Conservation (phyloP, 2,888 invertebrate genomes). For the Liposcelis brunnea region DNA sequence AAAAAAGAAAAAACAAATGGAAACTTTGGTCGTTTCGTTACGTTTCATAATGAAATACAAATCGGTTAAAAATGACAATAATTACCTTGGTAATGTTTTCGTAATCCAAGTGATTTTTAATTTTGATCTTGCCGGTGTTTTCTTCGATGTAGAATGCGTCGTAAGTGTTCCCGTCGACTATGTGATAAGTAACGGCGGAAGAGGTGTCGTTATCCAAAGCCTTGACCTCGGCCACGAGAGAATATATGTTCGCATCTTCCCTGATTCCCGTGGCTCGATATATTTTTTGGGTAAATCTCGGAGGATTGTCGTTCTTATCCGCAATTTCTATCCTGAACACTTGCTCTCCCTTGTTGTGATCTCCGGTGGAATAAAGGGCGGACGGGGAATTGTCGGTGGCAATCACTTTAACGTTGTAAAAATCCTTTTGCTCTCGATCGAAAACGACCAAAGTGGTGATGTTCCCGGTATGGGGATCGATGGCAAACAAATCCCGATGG, state of each 20-base stretch:
- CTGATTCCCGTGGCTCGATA: slow-evolving; percentile 58
- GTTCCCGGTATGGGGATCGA: slow-evolving; percentile 72
- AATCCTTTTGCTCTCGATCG: slow-evolving; percentile 69
- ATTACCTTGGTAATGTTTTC: slow-evolving; percentile 50
- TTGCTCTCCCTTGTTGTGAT: slow-evolving; percentile 46
- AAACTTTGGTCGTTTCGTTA: not conserved
- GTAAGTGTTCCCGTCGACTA: slow-evolving; percentile 68
- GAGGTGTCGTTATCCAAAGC: slow-evolving; percentile 79
- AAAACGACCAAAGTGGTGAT: slow-evolving; percentile 67
- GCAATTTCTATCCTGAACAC: slow-evolving; percentile 81
- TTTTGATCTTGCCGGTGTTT: slow-evolving; percentile 69
- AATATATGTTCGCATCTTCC: slow-evolving; percentile 71
- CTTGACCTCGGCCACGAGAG: slow-evolving; percentile 69
- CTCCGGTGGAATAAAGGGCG: slow-evolving; percentile 41
- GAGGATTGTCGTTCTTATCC: slow-evolving; percentile 91
- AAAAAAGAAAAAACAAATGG: slow-evolving; percentile 12
- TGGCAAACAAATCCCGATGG: slow-evolving; percentile 55
- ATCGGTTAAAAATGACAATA: slow-evolving; percentile 6
- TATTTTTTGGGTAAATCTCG: slow-evolving; percentile 60
- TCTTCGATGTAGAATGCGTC: slow-evolving; percentile 75
- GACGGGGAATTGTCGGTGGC: slow-evolving; percentile 84
- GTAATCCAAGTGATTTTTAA: slow-evolving; percentile 61
- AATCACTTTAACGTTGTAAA: slow-evolving; percentile 77
- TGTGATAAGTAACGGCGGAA: slow-evolving; percentile 71
- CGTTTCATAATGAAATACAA: not conserved